Evolutionary conservation across 92 coral and sea anemone species (phyloP).

Genomic region (Bergia sp.): DNA sequence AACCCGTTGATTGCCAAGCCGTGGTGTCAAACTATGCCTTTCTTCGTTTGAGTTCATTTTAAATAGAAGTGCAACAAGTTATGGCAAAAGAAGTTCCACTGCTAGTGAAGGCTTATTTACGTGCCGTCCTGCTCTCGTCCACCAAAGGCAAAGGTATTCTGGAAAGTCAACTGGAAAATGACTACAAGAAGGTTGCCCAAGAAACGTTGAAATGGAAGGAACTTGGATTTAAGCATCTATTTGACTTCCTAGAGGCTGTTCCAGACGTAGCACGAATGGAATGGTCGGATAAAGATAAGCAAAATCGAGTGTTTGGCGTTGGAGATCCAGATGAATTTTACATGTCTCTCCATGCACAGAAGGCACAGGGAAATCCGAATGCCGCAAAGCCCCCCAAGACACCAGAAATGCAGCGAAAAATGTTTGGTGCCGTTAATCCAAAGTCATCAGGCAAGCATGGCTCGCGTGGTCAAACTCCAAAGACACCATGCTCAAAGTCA

Average conservation of each 20-base stretch:
- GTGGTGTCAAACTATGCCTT: too few species aligned
- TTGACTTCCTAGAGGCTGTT: constrained; percentile 79
- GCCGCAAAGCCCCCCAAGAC: constrained; percentile 54
- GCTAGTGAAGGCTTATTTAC: constrained; percentile 58
- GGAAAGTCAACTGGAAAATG: constrained; percentile 64
- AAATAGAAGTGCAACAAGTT: background rate
- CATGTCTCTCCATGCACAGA: constrained; percentile 83
- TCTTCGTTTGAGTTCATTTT: too few species aligned
- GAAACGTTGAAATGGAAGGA: constrained; percentile 59
- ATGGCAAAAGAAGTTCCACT: constrained; percentile 81
- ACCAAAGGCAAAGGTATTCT: constrained; percentile 74
- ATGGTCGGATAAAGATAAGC: constrained; percentile 78
- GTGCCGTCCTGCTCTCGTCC: constrained; percentile 80
- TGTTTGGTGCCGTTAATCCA: constrained; percentile 41
- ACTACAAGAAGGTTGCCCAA: constrained; percentile 61
- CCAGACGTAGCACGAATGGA: constrained; percentile 92
- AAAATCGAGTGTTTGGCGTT: constrained; percentile 83
- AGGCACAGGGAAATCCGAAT: constrained; percentile 64
- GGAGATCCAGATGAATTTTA: constrained; percentile 59
- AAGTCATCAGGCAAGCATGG: constrained; percentile 16
- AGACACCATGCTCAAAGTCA: constrained; percentile 7
- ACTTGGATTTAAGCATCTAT: constrained; percentile 77
- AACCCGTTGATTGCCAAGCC: too few species aligned
- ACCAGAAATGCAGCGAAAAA: constrained; percentile 68
- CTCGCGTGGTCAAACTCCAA: background rate